These are phyloP conservation scores for Centrocercus urophasianus DNA, from an alignment of 2,113 vertebrate genomes.

Conservation along the genomic window DNA sequence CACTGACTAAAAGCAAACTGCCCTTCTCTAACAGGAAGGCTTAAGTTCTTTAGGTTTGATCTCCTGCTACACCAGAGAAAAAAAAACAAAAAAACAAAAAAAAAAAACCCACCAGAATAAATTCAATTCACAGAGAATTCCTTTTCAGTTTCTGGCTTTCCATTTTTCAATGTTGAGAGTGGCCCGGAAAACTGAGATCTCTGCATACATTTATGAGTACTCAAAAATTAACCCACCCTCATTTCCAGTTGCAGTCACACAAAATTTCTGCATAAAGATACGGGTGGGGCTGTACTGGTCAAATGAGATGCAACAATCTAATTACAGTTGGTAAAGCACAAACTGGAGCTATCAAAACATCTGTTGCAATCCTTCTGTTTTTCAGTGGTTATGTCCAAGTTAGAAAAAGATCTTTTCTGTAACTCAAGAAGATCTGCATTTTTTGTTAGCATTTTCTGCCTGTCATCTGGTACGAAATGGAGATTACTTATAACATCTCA, in stretches of 20 bases:
- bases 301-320: fast-evolving
- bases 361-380: not conserved
- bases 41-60: not conserved
- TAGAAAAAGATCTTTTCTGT: not conserved
- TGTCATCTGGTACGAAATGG: not conserved
- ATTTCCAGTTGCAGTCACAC: not conserved
- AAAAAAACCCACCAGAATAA: not conserved
- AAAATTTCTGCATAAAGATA: not conserved
- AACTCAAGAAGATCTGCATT: not conserved
- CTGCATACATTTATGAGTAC: not conserved
- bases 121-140: not conserved
- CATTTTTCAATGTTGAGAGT: not conserved
- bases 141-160: not conserved
- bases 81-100: too few species aligned
- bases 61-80: not conserved
- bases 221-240: not conserved
- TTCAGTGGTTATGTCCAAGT: not conserved
- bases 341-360: not conserved
- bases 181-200: not conserved
- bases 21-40: not conserved
- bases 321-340: not conserved
- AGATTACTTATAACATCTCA: not conserved
- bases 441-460: conserved; percentile 1
- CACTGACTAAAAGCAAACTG: not conserved
- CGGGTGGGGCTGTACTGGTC: not conserved